Percentiles rank a stretch among this genome's conserved stretches.
These are phyloP conservation scores for Drosophila formosana DNA, from an alignment of 2,888 invertebrate species.

Conservation along the genomic window DNA sequence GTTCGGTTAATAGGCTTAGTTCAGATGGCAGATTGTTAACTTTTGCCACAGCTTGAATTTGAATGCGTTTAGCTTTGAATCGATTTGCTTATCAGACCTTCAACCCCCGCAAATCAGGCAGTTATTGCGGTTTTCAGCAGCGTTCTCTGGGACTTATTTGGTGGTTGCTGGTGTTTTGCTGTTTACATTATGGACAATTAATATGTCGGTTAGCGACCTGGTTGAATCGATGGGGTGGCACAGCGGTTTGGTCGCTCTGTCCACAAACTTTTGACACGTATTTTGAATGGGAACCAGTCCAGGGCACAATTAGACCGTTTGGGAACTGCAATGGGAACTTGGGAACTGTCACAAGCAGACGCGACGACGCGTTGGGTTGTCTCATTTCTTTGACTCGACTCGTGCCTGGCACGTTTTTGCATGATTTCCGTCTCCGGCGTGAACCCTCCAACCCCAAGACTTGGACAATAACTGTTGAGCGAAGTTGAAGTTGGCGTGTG, in stretches of 20 bases:
- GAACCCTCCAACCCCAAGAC: slow-evolving; percentile 43
- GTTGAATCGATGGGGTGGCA: slow-evolving; percentile 50
- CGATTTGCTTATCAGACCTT: slow-evolving; percentile 21
- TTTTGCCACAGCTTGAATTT: slow-evolving; percentile 14
- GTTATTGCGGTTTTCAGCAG: slow-evolving; percentile 15
- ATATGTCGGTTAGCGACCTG: slow-evolving; percentile 49
- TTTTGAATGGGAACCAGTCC: slow-evolving; percentile 19
- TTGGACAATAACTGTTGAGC: slow-evolving; percentile 18
- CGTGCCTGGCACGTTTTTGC: slow-evolving; percentile 76
- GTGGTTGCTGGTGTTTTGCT: slow-evolving; percentile 13
- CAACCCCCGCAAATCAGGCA: slow-evolving; percentile 3
- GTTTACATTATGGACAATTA: slow-evolving; percentile 63
- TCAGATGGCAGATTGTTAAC: slow-evolving; percentile 37
- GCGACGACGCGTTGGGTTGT: slow-evolving; percentile 41
- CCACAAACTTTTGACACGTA: slow-evolving; percentile 6
- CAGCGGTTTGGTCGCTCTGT: slow-evolving; percentile 4
- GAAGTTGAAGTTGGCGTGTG: slow-evolving; percentile 59
- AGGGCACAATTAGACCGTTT: slow-evolving; percentile 50
- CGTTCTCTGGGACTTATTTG: not conserved
- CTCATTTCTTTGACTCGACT: slow-evolving; percentile 45
- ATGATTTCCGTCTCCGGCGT: slow-evolving; percentile 60
- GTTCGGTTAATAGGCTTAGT: slow-evolving; percentile 18
- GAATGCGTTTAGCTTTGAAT: slow-evolving; percentile 8
- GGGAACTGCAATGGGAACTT: slow-evolving; percentile 35
- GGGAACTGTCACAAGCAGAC: slow-evolving; percentile 59